Evolutionary conservation across 2,888 invertebrate species (phyloP).

Genomic region (Noctua comes): DNA sequence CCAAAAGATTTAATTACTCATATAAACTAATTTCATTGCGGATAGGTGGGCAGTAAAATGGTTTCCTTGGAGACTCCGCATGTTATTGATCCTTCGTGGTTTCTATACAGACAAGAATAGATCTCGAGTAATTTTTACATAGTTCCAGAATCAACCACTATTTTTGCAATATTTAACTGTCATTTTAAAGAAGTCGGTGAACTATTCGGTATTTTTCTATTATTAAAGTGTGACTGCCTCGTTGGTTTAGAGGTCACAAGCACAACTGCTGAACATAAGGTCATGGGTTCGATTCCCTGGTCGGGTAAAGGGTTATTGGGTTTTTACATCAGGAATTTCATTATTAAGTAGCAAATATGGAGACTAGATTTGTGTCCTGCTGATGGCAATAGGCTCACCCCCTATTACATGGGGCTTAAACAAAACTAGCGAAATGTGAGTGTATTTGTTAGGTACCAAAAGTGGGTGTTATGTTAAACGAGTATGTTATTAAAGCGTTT

Average conservation of each 20-base stretch:
- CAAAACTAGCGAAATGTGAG: too few relatives aligned
- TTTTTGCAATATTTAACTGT: neutral
- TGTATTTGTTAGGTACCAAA: too few relatives aligned
- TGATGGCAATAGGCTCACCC: too few relatives aligned
- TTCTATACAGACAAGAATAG: neutral
- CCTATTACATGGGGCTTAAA: too few relatives aligned
- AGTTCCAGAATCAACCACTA: neutral
- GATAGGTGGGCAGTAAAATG: neutral
- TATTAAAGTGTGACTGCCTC: neutral
- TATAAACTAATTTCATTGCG: neutral
- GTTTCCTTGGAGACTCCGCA: constrained; percentile 3
- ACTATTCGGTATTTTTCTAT: neutral
- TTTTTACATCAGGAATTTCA: too few relatives aligned
- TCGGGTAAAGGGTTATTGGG: too few relatives aligned
- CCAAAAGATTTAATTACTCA: neutral
- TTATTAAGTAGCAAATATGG: too few relatives aligned
- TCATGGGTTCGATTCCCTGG: too few relatives aligned
- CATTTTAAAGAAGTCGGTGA: neutral
- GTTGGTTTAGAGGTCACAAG: too few relatives aligned
- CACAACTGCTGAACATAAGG: too few relatives aligned
- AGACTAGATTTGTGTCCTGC: too few relatives aligned
- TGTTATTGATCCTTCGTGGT: neutral
- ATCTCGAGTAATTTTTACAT: neutral
- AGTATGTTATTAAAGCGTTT: neutral
- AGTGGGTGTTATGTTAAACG: too few relatives aligned